A percentile compares a stretch with the other conserved stretches of the same genome.
Conservation (phyloP, 1,140 invertebrate genomes). For the Cotesia typhae region DNA sequence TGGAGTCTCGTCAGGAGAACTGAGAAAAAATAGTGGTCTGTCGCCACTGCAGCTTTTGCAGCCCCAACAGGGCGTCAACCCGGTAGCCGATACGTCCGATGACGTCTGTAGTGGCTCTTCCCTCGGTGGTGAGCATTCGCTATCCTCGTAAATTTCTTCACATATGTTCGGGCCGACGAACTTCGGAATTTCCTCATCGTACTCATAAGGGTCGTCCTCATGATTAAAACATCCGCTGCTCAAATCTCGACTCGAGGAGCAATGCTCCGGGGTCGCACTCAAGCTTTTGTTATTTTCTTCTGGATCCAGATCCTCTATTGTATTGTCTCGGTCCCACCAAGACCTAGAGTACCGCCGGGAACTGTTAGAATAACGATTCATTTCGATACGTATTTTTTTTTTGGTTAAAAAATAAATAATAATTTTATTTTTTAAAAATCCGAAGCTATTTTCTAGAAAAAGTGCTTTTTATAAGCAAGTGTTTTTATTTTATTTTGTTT, state of each 20-base stretch:
- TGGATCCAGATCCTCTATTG: constrained; percentile 27
- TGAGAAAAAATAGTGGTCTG: constrained; percentile 57
- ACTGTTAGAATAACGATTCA: constrained; percentile 3
- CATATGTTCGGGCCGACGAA: constrained; percentile 1
- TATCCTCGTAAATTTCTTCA: constrained; percentile 26
- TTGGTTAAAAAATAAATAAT: too few species aligned
- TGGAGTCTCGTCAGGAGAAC: constrained; percentile 51
- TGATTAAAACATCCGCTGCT: constrained; percentile 33
- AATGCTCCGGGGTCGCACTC: constrained; percentile 24
- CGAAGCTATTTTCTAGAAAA: too few species aligned
- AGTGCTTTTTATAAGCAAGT: too few species aligned
- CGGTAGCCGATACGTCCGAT: constrained; percentile 28
- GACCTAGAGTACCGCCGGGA: constrained; percentile 14
- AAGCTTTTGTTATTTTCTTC: constrained; percentile 28
- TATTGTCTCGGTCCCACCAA: constrained; percentile 16
- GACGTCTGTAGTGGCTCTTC: constrained; percentile 42
- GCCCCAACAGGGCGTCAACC: constrained; percentile 48
- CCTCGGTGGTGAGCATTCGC: constrained; percentile 20
- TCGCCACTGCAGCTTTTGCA: constrained; percentile 45
- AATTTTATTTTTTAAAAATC: too few species aligned
- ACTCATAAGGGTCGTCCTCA: constrained; percentile 67
- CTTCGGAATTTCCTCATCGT: constrained; percentile 64
- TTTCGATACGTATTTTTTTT: not conserved
- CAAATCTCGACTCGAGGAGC: constrained; percentile 26
- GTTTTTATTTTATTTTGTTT: too few species aligned